Evolutionary conservation across 2,113 vertebrate genomes (phyloP), one percentile per base, ranked within the genome.

Genomic region (Pseudopipra pipra): DNA sequence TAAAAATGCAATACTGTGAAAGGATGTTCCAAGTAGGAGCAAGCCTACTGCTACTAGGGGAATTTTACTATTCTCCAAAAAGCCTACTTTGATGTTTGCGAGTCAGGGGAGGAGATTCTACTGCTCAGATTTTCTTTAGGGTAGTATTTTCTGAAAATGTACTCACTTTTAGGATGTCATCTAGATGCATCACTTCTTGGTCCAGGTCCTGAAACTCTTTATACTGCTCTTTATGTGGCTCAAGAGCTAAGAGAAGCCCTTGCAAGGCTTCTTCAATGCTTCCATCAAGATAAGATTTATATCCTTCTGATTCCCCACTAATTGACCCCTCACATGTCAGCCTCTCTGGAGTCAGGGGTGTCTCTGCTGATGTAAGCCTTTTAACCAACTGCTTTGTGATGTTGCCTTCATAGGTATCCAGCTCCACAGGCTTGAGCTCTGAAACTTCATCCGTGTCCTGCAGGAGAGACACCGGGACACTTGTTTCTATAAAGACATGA

Each of bases 121-220:
- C 65, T 6, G 1, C 68, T 93, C 89, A 94, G 39, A 90, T 92
- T 87, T 93, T 72, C 61, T 94, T 67, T 89, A 96, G 56, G 37
- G 78, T 44, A 85, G 67, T 83, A 93, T 82, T 94, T 93, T 93
- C 95, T 22, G 59, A 72, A 83, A 75, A 73, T 0, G 70, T 96
- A 98, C 98, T 98, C 97, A 99, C 99, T 98, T 99, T 99, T 39
- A 99, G 97, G 75, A 99, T 97, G 92, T 99, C 99, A 96, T 99
- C 99, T 95, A 99, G 97, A 59, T 98, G 98, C 98, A 98, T 98
- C 90, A 99, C 98, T 93, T 99, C 99, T 95, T 99, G 99, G 91
- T 99, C 99, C 97, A 99, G 98, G 88, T 99, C 99, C 97, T 99
- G 99, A 93, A 99, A 99, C 97, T 99, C 99, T 95, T 98, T 94